phyloP scores from a whole-genome alignment of 2,797 vertebrate genomes.

The Garrulus glandarius region DNA sequence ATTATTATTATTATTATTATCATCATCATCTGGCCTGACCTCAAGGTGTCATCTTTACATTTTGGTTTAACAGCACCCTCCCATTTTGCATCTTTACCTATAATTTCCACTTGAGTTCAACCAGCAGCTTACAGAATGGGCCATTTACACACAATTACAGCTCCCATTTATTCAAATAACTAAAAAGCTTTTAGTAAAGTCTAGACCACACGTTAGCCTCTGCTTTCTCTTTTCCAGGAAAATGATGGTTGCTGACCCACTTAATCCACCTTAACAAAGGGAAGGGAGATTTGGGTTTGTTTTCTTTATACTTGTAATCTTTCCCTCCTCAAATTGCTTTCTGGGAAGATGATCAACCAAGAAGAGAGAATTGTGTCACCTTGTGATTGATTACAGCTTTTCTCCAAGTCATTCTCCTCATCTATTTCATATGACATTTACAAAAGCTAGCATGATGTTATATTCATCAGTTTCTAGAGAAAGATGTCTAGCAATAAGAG shows the following conservation, averaged over 20 bases:
- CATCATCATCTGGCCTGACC: neutral
- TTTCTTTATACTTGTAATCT: conserved; percentile 30
- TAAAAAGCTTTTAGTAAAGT: neutral
- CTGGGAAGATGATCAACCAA: conserved; percentile 58
- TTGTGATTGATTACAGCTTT: conserved; percentile 71
- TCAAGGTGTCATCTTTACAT: neutral
- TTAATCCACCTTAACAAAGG: neutral
- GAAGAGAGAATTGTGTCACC: conserved; percentile 39
- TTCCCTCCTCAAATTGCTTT: conserved; percentile 40
- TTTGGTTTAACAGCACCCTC: neutral
- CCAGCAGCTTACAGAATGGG: neutral
- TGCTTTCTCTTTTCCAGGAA: neutral
- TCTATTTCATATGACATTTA: conserved; percentile 71
- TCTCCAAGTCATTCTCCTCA: conserved; percentile 65
- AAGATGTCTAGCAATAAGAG: conserved; percentile 9
- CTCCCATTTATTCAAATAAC: neutral
- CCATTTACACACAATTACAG: neutral
- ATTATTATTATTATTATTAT: neutral
- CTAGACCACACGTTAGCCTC: neutral
- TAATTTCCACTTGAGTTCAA: neutral
- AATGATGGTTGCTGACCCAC: neutral
- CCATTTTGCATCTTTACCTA: neutral
- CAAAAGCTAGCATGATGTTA: conserved; percentile 70
- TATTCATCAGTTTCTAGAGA: conserved; percentile 66
- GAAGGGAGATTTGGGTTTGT: conserved; percentile 4